Conservation (phyloP, 2,797 vertebrate genomes). For the Squalus acanthias region DNA sequence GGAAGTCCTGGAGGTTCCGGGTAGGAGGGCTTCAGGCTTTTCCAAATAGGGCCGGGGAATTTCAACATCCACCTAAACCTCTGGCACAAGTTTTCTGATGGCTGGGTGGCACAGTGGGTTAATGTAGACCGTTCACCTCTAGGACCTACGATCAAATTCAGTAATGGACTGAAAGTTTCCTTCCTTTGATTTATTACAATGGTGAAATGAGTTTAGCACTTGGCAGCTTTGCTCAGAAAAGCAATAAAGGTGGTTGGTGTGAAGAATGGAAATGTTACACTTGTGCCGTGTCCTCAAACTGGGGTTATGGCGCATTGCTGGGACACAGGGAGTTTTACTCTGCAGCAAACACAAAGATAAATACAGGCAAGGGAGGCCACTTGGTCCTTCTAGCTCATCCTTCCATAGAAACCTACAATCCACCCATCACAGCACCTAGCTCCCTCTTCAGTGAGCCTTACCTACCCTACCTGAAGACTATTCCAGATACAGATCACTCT, state of each 20-base stretch:
- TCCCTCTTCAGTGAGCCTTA: too few relatives aligned
- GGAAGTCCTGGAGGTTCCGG: background rate
- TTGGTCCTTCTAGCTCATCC: too few relatives aligned
- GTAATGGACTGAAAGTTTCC: background rate
- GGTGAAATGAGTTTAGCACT: background rate
- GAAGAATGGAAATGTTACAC: background rate
- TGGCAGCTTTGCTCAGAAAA: background rate
- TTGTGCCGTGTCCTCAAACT: background rate
- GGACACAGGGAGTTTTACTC: background rate
- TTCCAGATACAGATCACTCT: too few relatives aligned
- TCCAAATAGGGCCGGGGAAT: background rate
- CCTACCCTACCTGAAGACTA: too few relatives aligned
- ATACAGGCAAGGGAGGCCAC: too few relatives aligned
- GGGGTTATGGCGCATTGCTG: background rate
- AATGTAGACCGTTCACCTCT: background rate
- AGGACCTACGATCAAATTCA: background rate
- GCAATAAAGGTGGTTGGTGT: background rate
- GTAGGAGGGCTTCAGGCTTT: background rate
- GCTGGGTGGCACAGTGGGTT: background rate
- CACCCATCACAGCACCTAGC: too few relatives aligned
- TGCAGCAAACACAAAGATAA: background rate
- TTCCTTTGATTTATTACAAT: background rate
- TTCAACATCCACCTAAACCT: background rate
- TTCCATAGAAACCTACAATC: too few relatives aligned
- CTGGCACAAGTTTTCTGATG: background rate